phyloP scores from a whole-genome alignment of 2,113 vertebrate species.

The Macrotis lagotis region DNA sequence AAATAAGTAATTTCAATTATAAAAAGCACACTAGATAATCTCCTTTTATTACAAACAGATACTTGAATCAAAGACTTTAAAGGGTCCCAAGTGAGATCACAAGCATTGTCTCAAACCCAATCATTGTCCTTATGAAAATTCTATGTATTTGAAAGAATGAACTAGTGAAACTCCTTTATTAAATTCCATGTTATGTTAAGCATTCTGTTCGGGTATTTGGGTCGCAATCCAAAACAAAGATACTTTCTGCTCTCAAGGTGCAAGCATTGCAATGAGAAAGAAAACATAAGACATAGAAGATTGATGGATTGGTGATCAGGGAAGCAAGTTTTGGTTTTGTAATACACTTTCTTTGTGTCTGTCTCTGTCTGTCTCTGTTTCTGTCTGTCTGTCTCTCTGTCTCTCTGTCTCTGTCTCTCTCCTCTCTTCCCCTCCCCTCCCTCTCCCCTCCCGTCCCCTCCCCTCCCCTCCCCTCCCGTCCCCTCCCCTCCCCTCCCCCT shows the following conservation, averaged over 20 bases:
- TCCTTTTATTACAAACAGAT: not conserved
- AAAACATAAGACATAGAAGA: not conserved
- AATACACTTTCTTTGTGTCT: not conserved
- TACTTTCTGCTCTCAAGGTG: not conserved
- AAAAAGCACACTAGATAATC: not conserved
- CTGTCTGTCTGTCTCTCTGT: too few relatives aligned
- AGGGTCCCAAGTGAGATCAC: not conserved
- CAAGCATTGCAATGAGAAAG: not conserved
- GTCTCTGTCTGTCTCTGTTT: too few relatives aligned
- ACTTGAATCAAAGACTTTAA: slow-evolving; percentile 1
- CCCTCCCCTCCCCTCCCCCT: too few relatives aligned
- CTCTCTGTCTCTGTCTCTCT: too few relatives aligned
- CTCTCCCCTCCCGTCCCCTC: too few relatives aligned
- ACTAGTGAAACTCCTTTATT: not conserved
- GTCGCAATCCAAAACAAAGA: not conserved
- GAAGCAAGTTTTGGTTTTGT: not conserved
- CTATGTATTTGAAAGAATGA: not conserved
- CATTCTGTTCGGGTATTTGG: too few relatives aligned
- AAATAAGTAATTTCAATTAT: not conserved
- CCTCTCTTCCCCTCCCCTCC: too few relatives aligned
- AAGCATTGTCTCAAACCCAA: not conserved
- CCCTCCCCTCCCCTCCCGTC: too few relatives aligned
- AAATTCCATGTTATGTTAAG: not conserved
- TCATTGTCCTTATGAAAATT: slow-evolving; percentile 16
- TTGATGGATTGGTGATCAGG: not conserved